Evolutionary conservation across 1,140 invertebrate genomes (phyloP).

Genomic region (Brachionus rubens): DNA sequence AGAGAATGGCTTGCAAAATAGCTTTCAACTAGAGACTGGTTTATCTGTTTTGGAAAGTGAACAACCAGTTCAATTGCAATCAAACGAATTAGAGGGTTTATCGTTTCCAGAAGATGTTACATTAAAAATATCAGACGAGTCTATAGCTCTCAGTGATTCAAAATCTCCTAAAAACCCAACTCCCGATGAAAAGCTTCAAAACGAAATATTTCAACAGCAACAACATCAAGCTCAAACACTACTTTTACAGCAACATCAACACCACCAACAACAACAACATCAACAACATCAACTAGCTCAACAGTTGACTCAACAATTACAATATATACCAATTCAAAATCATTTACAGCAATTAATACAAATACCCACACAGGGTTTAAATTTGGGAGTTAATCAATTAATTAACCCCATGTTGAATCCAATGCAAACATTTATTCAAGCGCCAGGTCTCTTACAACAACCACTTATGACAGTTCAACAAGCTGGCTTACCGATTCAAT

Average conservation of each 20-base stretch:
- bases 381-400: not conserved
- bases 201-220: not conserved
- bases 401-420: not conserved
- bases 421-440: not conserved
- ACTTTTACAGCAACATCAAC: not conserved
- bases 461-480: not conserved
- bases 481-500: not conserved
- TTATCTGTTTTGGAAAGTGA: too few species aligned
- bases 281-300: not conserved
- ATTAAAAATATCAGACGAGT: not conserved
- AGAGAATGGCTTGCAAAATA: not conserved
- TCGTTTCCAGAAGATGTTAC: conserved; percentile 9
- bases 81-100: not conserved
- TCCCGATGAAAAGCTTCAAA: not conserved
- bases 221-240: not conserved
- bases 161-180: not conserved
- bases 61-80: not conserved
- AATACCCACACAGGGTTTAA: not conserved
- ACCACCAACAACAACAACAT: not conserved
- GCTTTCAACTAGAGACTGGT: too few species aligned
- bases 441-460: not conserved
- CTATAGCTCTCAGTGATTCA: not conserved
- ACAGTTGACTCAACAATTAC: not conserved
- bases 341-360: conserved; percentile 13
- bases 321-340: conserved; percentile 22